A percentile compares a stretch with the other conserved stretches of the same genome.
Conservation (phyloP, 2,113 vertebrate genomes). For the Sula dactylatra region DNA sequence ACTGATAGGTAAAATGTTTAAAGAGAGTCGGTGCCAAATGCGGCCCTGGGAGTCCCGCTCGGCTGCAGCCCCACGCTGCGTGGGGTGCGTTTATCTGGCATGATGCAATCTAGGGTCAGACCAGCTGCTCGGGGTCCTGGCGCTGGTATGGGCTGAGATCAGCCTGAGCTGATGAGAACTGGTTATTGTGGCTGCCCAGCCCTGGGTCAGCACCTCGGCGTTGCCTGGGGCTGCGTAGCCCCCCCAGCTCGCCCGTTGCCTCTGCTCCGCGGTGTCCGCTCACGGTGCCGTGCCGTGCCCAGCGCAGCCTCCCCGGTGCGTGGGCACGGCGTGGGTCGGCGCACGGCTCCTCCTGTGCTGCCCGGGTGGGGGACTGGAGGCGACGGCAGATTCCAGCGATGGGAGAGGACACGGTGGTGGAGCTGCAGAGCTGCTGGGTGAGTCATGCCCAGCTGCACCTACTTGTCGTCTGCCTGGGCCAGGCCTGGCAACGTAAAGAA, state of each 20-base stretch:
- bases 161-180: rapidly evolving
- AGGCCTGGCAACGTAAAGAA: neutral
- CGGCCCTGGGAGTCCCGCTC: rapidly evolving
- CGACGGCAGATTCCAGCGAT: neutral
- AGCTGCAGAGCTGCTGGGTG: neutral
- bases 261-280: neutral
- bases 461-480: neutral
- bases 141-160: neutral
- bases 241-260: neutral
- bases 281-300: rapidly evolving
- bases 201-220: neutral
- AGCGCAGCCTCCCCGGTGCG: neutral
- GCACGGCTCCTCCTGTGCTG: neutral
- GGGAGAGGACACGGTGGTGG: constrained; percentile 1
- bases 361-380: neutral
- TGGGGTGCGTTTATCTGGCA: rapidly evolving
- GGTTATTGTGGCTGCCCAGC: no score
- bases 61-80: rapidly evolving
- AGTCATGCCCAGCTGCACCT: neutral
- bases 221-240: neutral
- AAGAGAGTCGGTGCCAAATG: rapidly evolving
- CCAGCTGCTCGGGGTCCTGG: neutral
- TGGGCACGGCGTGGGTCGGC: rapidly evolving
- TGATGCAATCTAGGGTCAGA: rapidly evolving
- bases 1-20: neutral